These are phyloP conservation scores for Rhagoletis pomonella DNA, from an alignment of 1,140 invertebrate genomes.

Conservation along the genomic window DNA sequence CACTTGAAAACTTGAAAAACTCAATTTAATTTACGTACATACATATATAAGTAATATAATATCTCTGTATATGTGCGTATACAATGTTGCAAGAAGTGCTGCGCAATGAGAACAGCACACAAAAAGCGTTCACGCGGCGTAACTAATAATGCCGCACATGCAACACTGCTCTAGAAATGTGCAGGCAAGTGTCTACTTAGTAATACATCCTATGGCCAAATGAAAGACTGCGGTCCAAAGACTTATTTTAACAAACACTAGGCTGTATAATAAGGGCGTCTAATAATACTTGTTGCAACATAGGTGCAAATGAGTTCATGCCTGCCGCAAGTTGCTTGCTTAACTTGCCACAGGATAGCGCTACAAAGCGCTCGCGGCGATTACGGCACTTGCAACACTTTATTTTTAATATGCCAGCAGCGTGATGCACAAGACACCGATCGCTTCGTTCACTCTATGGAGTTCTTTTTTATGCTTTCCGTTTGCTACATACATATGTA, in stretches of 20 bases:
- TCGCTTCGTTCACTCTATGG: not conserved
- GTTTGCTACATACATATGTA: too few species aligned
- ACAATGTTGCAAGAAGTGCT: not conserved
- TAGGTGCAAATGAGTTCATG: not conserved
- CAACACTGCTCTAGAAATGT: not conserved
- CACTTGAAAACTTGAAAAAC: not conserved
- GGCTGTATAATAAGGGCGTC: not conserved
- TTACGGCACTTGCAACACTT: constrained; percentile 7
- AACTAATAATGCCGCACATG: constrained; percentile 52
- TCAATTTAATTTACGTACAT: not conserved
- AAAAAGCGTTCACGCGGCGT: constrained; percentile 51
- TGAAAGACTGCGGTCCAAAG: not conserved
- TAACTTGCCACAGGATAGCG: constrained; percentile 39
- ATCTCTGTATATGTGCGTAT: too few species aligned
- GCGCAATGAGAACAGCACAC: not conserved
- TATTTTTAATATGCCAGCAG: not conserved
- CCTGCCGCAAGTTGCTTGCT: constrained; percentile 11
- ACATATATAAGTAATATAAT: too few species aligned
- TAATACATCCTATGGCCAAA: too few species aligned
- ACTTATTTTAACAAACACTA: not conserved
- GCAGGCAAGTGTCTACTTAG: not conserved
- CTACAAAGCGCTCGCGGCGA: not conserved
- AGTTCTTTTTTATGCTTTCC: not conserved
- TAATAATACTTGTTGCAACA: not conserved
- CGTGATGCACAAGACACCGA: not conserved